Evolutionary conservation across 1,140 invertebrate species (phyloP).

Genomic region (Plutomurus gul): DNA sequence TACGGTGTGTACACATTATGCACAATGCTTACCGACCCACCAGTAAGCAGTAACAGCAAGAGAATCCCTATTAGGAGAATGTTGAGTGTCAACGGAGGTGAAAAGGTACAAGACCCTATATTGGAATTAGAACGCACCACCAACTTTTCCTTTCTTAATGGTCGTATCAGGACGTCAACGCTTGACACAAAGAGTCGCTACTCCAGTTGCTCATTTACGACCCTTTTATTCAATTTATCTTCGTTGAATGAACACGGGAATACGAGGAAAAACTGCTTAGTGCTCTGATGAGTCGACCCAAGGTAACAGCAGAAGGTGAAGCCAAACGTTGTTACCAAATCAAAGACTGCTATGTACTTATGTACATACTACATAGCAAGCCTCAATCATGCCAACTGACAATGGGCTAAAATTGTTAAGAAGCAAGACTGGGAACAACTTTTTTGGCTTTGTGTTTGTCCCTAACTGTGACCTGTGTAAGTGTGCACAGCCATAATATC

Average conservation of each 20-base stretch:
- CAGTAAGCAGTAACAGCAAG: not conserved
- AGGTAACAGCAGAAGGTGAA: not conserved
- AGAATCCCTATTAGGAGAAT: not conserved
- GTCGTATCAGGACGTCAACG: not conserved
- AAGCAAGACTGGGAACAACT: too few relatives aligned
- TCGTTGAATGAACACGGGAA: not conserved
- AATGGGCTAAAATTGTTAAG: too few relatives aligned
- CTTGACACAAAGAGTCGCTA: not conserved
- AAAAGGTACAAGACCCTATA: not conserved
- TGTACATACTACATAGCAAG: too few relatives aligned
- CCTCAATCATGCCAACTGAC: too few relatives aligned
- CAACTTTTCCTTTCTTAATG: not conserved
- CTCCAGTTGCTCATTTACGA: not conserved
- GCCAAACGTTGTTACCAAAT: too few relatives aligned
- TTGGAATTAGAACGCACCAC: not conserved
- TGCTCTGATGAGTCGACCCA: too few relatives aligned
- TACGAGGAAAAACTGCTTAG: not conserved
- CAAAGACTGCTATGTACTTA: too few relatives aligned
- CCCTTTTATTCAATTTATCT: constrained; percentile 22
- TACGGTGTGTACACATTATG: too few relatives aligned
- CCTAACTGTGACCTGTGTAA: too few relatives aligned
- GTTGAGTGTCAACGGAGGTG: not conserved
- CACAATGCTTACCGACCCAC: too few relatives aligned
- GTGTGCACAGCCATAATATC: too few relatives aligned
- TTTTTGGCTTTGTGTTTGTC: too few relatives aligned